Base-by-base conservation (phyloP, 2,888 invertebrate species). In the Glaucopsyche alexis region DNA sequence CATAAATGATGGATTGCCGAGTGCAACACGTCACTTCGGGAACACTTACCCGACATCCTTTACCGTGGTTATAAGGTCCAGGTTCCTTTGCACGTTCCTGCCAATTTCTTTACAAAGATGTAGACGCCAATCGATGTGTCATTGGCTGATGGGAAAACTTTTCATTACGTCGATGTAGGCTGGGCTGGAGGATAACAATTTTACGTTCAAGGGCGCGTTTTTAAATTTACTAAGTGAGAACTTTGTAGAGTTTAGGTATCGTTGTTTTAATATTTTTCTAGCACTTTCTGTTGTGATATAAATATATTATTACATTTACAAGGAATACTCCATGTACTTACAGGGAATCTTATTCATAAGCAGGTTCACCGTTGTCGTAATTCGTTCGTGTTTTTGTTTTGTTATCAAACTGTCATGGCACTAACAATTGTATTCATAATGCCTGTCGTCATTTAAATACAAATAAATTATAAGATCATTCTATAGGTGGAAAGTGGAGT, bases 111-210 rank as follows among this genome's bases (percentile, higher is more conserved):
- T 83, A 89, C 87, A 85, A 89, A 91, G 89, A 91, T 91, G 90
- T 90, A 87, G 87, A 90, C 87, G 89, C 87, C 89, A 90, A 85
- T 90, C 90, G 87, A 89, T 84, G 87, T 90, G 90, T 91, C 91
- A 90, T 88, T 85, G 82, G 86, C 81, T 88, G 89, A 90, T 91
- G 86, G 88, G 86, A 83, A 89, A 90, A 90, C 90, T 91, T 91
- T 91, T 90, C 88, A 91, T 91, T 91, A 89, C 86, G 85, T 82
- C 85, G 84, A 86, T 87, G 87, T 88, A 84, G 77, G 80, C 80
- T 80, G 83, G 77, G 80, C 80, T 80, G 82, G 77, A 83, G 86
- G 82, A 86, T 89, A 90, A 89, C 89, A 91, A 91, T 91, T 91
- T 91, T 87, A 83, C 85, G 86, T 87, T 88, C 83, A 84, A 84